phyloP scores from a whole-genome alignment of 2,797 vertebrate genomes.

The Lepilemur ruficaudatus region DNA sequence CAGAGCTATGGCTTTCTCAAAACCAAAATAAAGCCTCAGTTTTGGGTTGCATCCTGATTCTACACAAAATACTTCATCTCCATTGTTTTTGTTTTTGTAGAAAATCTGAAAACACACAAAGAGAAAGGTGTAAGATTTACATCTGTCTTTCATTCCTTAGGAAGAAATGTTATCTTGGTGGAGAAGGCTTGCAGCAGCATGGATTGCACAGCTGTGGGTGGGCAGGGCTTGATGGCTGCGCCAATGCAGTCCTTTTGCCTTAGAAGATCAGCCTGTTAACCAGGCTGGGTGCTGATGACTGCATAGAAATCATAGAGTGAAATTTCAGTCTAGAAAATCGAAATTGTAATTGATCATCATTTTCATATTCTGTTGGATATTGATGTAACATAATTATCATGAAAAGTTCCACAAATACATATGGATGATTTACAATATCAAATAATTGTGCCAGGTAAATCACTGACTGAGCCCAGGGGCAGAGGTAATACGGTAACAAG shows the following conservation, averaged over 20 bases:
- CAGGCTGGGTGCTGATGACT: neutral
- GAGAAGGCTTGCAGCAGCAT: neutral
- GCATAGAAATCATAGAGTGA: neutral
- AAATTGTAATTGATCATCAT: constrained; percentile 54
- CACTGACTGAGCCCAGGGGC: neutral
- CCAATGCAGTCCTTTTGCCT: neutral
- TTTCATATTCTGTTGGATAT: constrained; percentile 56
- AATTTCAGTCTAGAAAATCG: constrained; percentile 49
- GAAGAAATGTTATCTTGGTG: neutral
- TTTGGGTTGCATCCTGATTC: neutral
- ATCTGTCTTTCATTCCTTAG: neutral
- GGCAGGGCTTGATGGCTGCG: neutral
- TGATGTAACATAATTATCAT: constrained; percentile 39
- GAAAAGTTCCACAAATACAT: constrained; percentile 43
- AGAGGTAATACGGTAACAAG: neutral
- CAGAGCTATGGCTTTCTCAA: neutral
- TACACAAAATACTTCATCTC: neutral
- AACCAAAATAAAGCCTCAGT: neutral
- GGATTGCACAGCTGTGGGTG: neutral
- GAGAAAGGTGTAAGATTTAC: neutral
- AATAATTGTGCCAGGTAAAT: neutral
- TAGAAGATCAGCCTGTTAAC: neutral
- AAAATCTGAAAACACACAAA: neutral
- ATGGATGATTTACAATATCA: neutral
- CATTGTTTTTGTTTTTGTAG: neutral